phyloP scores from a whole-genome alignment of 37 sponge, comb jelly and placozoan genomes.

The Hexactinellida sp. region DNA sequence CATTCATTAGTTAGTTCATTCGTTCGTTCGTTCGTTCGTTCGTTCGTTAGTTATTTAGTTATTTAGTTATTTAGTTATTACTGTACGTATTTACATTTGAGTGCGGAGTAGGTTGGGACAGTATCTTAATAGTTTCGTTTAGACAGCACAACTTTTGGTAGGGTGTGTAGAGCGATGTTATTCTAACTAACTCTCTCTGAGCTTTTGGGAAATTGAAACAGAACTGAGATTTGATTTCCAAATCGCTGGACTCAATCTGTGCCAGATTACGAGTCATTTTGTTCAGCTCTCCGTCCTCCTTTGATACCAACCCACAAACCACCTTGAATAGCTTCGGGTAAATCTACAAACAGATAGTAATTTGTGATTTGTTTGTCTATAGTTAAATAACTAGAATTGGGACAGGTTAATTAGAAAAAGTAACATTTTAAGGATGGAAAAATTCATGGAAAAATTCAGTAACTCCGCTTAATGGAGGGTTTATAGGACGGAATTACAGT shows the following conservation, averaged over 20 bases:
- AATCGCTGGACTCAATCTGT: constrained; percentile 38
- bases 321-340: not conserved
- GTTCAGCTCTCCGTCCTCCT: constrained; percentile 78
- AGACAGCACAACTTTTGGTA: constrained; percentile 73
- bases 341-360: too few relatives aligned
- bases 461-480: too few relatives aligned
- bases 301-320: not conserved
- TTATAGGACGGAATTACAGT: too few relatives aligned
- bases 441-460: too few relatives aligned
- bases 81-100: constrained; percentile 8
- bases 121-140: constrained; percentile 23
- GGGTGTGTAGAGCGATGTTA: constrained; percentile 35
- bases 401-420: too few relatives aligned
- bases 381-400: too few relatives aligned
- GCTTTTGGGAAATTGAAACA: constrained; percentile 36
- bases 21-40: too few relatives aligned
- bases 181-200: constrained; percentile 1
- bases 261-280: constrained; percentile 56
- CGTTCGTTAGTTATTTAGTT: too few relatives aligned
- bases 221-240: constrained; percentile 37
- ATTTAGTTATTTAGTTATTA: too few relatives aligned
- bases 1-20: too few relatives aligned
- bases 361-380: too few relatives aligned
- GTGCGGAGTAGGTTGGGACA: constrained; percentile 29
- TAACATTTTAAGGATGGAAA: too few relatives aligned